These are phyloP conservation scores for Macrophya alboannulata DNA, from an alignment of 2,888 invertebrate genomes.

Conservation along the genomic window DNA sequence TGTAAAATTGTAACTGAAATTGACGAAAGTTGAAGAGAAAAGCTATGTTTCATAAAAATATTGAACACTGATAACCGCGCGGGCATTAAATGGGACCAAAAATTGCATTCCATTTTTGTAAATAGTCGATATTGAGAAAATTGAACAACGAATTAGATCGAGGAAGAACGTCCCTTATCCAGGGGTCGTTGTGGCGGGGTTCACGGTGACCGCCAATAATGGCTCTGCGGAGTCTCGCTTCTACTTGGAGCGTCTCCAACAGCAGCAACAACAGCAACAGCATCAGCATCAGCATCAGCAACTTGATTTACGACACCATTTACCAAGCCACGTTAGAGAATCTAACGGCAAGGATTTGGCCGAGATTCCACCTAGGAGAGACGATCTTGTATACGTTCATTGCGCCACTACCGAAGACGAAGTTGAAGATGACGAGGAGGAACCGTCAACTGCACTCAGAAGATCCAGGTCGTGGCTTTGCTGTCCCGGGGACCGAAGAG, in stretches of 20 bases:
- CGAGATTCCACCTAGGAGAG: slow-evolving; percentile 63
- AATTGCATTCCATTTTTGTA: background rate
- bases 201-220: slow-evolving; percentile 71
- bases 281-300: slow-evolving; percentile 62
- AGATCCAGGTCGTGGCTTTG: slow-evolving; percentile 80
- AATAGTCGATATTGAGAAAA: background rate
- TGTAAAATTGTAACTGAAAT: background rate
- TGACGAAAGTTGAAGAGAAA: background rate
- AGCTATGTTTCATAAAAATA: background rate
- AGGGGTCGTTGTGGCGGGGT: slow-evolving; percentile 70
- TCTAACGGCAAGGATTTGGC: slow-evolving; percentile 65
- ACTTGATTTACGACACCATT: slow-evolving; percentile 61
- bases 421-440: slow-evolving; percentile 59
- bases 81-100: background rate
- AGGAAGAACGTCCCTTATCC: slow-evolving; percentile 7
- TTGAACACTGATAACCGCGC: background rate
- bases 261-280: slow-evolving; percentile 63
- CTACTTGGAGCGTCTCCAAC: slow-evolving; percentile 68
- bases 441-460: slow-evolving; percentile 63
- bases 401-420: slow-evolving; percentile 70
- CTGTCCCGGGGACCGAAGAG: slow-evolving; percentile 77
- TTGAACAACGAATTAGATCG: background rate
- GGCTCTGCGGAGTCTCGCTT: slow-evolving; percentile 70
- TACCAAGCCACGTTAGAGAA: slow-evolving; percentile 55
- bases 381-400: slow-evolving; percentile 70